Evolutionary conservation across 2,113 vertebrate species (phyloP).

Genomic region (Ailuropoda melanoleuca): DNA sequence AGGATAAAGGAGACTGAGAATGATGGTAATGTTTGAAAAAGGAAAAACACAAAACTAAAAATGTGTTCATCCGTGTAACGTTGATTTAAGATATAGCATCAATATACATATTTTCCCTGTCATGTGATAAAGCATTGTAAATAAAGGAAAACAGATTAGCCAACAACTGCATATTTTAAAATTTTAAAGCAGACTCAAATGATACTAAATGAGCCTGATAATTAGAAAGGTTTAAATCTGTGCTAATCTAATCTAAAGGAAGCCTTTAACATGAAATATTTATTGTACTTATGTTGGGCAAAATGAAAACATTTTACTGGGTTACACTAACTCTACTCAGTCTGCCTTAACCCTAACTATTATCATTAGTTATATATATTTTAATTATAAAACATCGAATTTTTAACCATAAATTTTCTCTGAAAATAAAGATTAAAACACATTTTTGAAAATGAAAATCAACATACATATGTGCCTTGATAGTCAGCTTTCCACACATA

Average conservation of each 20-base stretch:
- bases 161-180: neutral
- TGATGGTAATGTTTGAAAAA: neutral
- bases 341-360: neutral
- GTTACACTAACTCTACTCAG: neutral
- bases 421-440: slow-evolving; percentile 58
- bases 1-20: neutral
- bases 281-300: neutral
- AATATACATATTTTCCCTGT: neutral
- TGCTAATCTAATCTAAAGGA: slow-evolving; percentile 16
- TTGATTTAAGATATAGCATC: neutral
- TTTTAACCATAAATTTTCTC: slow-evolving; percentile 32
- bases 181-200: slow-evolving; percentile 7
- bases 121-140: slow-evolving; percentile 19
- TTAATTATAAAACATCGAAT: slow-evolving; percentile 33
- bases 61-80: neutral
- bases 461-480: slow-evolving; percentile 51
- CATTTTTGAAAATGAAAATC: slow-evolving; percentile 22
- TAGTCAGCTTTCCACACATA: slow-evolving; percentile 55
- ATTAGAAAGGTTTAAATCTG: neutral
- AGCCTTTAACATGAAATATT: slow-evolving; percentile 36
- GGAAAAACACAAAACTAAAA: neutral
- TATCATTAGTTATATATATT: neutral
- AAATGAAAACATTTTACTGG: slow-evolving; percentile 44
- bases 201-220: slow-evolving; percentile 21
- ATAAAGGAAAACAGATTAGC: slow-evolving; percentile 35